A percentile compares a stretch with the other conserved stretches of the same genome.
phyloP scores from a whole-genome alignment of 64 coral and sea anemone species.

The Porites australiensis region DNA sequence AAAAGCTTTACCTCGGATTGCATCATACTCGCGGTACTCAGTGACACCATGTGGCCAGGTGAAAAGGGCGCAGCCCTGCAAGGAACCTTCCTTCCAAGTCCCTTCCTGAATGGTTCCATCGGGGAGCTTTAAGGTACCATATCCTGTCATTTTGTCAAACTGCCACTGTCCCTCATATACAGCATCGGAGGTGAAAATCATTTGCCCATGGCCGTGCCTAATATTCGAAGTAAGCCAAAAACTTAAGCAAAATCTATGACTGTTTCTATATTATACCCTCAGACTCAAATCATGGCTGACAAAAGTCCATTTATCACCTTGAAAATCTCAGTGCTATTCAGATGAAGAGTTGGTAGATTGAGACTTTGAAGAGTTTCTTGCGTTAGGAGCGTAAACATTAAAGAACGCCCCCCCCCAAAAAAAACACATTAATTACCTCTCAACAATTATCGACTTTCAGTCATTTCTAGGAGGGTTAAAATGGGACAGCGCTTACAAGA shows the following conservation, averaged over 20 bases:
- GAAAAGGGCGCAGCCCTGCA: constrained; percentile 66
- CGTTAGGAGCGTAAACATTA: too few relatives aligned
- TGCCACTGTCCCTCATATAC: constrained; percentile 83
- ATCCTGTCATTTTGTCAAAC: constrained; percentile 78
- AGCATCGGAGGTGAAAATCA: constrained; percentile 71
- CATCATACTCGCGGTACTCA: constrained; percentile 68
- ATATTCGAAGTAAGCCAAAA: not conserved
- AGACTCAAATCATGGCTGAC: too few relatives aligned
- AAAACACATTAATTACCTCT: too few relatives aligned
- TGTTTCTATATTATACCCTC: too few relatives aligned
- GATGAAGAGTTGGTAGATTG: too few relatives aligned
- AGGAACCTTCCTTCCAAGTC: constrained; percentile 60
- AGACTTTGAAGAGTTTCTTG: too few relatives aligned
- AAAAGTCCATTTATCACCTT: too few relatives aligned
- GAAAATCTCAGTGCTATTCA: too few relatives aligned
- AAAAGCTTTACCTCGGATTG: constrained; percentile 43
- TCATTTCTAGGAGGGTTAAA: too few relatives aligned
- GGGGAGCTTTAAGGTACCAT: constrained; percentile 67
- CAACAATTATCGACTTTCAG: too few relatives aligned
- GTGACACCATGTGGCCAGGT: constrained; percentile 74
- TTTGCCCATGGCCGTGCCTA: constrained; percentile 76
- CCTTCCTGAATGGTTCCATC: constrained; percentile 72
- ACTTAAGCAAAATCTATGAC: not conserved
- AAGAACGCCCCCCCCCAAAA: too few relatives aligned
- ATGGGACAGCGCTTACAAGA: too few relatives aligned